These are phyloP conservation scores for Hypomecis atomaria DNA, from an alignment of 2,888 invertebrate genomes.

Conservation along the genomic window DNA sequence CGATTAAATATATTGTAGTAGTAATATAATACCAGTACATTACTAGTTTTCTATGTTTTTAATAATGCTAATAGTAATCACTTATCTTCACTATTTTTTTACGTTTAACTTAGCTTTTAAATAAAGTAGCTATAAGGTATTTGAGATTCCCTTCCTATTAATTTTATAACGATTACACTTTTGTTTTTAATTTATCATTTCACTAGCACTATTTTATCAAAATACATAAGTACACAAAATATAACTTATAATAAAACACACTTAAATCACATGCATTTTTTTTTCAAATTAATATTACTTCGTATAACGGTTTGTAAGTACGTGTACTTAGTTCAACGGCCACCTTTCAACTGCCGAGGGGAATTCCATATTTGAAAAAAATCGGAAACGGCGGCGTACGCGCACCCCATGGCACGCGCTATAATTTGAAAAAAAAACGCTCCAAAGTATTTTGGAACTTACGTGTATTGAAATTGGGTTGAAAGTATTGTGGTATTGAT, in stretches of 20 bases:
- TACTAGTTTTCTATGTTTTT: background rate
- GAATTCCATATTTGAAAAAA: slow-evolving; percentile 66
- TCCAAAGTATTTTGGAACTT: slow-evolving; percentile 17
- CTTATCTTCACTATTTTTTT: slow-evolving; percentile 1
- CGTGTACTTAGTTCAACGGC: slow-evolving; percentile 59
- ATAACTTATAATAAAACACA: too few species aligned
- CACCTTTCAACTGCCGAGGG: slow-evolving; percentile 70
- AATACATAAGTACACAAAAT: too few species aligned
- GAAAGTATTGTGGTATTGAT: slow-evolving; percentile 7
- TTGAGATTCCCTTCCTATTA: too few species aligned
- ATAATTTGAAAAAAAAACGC: slow-evolving; percentile 40
- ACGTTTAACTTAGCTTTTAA: too few species aligned
- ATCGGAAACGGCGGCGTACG: slow-evolving; percentile 75
- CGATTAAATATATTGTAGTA: too few species aligned
- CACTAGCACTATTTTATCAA: background rate
- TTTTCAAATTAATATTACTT: slow-evolving; percentile 21
- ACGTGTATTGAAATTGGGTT: background rate
- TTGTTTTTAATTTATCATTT: background rate
- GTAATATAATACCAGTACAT: background rate
- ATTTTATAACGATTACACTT: too few species aligned
- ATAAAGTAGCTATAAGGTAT: too few species aligned
- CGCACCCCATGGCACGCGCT: slow-evolving; percentile 82
- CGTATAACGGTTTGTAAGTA: slow-evolving; percentile 31
- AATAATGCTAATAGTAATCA: background rate
- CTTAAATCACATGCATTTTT: background rate